Evolutionary conservation across 2,888 invertebrate species (phyloP).

Genomic region (Watsonalla cultraria): DNA sequence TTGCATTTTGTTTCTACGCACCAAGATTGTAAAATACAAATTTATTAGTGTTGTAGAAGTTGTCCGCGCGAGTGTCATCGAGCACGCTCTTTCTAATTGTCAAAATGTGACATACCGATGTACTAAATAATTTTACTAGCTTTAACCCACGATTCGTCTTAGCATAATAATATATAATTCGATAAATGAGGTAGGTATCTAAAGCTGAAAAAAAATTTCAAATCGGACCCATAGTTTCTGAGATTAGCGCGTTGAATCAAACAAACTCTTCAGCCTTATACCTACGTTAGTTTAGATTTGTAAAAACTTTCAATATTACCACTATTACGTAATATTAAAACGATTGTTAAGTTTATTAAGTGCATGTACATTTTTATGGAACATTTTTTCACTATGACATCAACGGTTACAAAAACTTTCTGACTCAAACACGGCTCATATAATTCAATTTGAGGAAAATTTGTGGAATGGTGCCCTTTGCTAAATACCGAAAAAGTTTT

Average conservation of each 20-base stretch:
- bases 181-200: not conserved
- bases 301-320: too few species aligned
- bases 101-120: not conserved
- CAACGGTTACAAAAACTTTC: slow-evolving; percentile 15
- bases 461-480: slow-evolving; percentile 41
- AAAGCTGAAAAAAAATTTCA: too few species aligned
- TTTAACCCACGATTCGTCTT: too few species aligned
- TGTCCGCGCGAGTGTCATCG: not conserved
- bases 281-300: too few species aligned
- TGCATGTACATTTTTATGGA: too few species aligned
- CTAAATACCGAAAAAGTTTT: slow-evolving; percentile 69
- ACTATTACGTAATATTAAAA: too few species aligned
- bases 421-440: slow-evolving; percentile 23
- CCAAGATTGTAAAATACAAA: slow-evolving; percentile 50
- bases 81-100: too few species aligned
- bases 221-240: too few species aligned
- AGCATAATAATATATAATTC: not conserved
- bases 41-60: slow-evolving; percentile 25
- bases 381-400: not conserved
- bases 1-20: slow-evolving; percentile 37
- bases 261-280: too few species aligned
- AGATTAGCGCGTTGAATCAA: too few species aligned
- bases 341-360: too few species aligned
- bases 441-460: slow-evolving; percentile 49
- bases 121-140: not conserved